These are phyloP conservation scores for Helogale parvula DNA, from an alignment of 2,113 vertebrate species.

Conservation along the genomic window DNA sequence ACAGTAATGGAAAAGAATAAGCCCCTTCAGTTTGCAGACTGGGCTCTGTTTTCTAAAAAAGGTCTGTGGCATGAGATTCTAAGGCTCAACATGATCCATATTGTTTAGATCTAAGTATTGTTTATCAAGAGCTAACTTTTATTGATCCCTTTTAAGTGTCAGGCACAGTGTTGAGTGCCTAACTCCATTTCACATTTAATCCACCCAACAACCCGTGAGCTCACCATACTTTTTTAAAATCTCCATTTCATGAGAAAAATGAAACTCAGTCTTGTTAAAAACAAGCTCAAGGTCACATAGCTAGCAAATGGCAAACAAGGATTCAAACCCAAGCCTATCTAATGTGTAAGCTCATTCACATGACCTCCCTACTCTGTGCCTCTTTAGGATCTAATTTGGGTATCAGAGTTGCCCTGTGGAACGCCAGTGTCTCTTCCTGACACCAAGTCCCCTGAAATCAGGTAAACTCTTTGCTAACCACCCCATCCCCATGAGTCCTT, in stretches of 20 bases:
- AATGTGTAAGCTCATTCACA: not conserved
- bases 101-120: not conserved
- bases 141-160: not conserved
- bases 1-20: not conserved
- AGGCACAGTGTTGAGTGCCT: not conserved
- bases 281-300: not conserved
- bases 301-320: not conserved
- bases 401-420: not conserved
- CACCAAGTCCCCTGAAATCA: not conserved
- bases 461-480: not conserved
- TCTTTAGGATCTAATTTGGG: not conserved
- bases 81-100: not conserved
- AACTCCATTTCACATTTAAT: slow-evolving; percentile 13
- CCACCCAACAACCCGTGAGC: not conserved
- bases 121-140: not conserved
- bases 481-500: not conserved
- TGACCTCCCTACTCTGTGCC: not conserved
- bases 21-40: not conserved
- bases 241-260: not conserved
- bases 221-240: not conserved
- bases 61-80: not conserved
- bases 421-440: not conserved
- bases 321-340: not conserved
- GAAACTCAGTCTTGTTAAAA: not conserved
- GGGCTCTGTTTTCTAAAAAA: not conserved